Base-by-base conservation (phyloP, 1,140 invertebrate species). In the Nomia melanderi region DNA sequence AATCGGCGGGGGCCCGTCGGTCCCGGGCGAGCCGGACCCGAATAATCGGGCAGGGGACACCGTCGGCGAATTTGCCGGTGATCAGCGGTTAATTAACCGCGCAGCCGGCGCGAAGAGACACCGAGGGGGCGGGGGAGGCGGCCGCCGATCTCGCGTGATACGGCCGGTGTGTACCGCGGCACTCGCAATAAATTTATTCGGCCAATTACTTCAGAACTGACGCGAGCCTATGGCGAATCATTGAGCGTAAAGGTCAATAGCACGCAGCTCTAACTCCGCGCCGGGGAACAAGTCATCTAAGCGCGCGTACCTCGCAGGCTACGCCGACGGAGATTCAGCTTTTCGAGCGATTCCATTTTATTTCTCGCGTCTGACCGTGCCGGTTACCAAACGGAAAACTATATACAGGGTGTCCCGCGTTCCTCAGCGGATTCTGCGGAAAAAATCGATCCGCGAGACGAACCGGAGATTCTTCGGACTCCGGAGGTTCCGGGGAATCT, bases 241-340 rank as follows among this genome's bases (percentile, higher is more conserved):
- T 83, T 69, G 69, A 82, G 64, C 44, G 74, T 83, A 83, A 82
- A 83, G 81, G 69, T 83, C 81, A 83, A 83, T 82, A 83, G 70
- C 79, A 83, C 78, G 63, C 50, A 50, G 57, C 60, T 81, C 57
- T 73, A 66, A 82, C 71, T 77, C 47, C 47, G 66, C 54, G 50
- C 44, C 64, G 65, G 29, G 70, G 25, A 64, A 57, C 74, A 67
- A 72, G 69, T 78, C 79, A 78, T 78, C 74, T 54, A 14, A 47
- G 54, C 20, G 41, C 36, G 27, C 25, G 62, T 72, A 71, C 56
- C n/a, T 67, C 67, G 72, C 41, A 53, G 62, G 29, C 66, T 44
- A 65, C 31, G 44, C 25, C 29, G 65, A 27, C 20, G 23, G 47
- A 29, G 53, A 74, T 65, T 31, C 39, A 59, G 8, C 29, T 59